phyloP scores from a whole-genome alignment of 2,113 vertebrate genomes.

The Hypomesus transpacificus region DNA sequence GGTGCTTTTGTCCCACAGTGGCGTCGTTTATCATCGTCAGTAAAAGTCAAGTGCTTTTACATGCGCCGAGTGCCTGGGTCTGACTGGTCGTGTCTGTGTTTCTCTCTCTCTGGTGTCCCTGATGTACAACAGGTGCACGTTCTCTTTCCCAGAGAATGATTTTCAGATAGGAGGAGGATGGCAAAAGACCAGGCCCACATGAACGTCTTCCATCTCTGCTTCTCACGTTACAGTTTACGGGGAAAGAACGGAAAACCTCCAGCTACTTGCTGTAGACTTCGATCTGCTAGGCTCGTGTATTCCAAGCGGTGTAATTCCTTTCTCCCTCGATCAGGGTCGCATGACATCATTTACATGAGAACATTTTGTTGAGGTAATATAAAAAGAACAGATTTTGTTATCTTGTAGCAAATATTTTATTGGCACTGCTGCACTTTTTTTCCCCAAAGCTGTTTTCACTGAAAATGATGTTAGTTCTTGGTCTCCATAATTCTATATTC shows the following conservation, averaged over 20 bases:
- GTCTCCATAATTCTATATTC: too few species aligned
- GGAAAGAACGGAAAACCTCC: background rate
- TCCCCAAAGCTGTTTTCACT: too few species aligned
- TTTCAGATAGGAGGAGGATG: slow-evolving; percentile 31
- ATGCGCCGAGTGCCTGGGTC: slow-evolving; percentile 29
- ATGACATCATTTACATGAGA: slow-evolving; percentile 57
- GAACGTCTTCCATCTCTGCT: slow-evolving; percentile 26
- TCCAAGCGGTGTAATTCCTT: background rate
- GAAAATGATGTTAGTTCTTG: too few species aligned
- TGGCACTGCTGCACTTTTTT: too few species aligned
- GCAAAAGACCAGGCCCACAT: background rate
- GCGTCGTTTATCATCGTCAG: slow-evolving; percentile 29
- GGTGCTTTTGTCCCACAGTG: slow-evolving; percentile 3
- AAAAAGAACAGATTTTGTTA: too few species aligned
- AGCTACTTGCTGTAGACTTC: too few species aligned
- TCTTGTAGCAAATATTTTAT: too few species aligned
- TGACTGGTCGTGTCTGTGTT: background rate
- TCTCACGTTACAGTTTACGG: slow-evolving; percentile 15
- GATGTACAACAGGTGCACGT: slow-evolving; percentile 47
- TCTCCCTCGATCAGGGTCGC: background rate
- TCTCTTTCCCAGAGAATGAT: slow-evolving; percentile 35
- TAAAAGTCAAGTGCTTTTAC: slow-evolving; percentile 27
- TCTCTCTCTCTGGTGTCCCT: slow-evolving; percentile 13
- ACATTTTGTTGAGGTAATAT: slow-evolving; percentile 22
- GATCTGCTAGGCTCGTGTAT: too few species aligned